Evolutionary conservation across 2,113 vertebrate species (phyloP).

Genomic region (Hippocampus guttulatus): DNA sequence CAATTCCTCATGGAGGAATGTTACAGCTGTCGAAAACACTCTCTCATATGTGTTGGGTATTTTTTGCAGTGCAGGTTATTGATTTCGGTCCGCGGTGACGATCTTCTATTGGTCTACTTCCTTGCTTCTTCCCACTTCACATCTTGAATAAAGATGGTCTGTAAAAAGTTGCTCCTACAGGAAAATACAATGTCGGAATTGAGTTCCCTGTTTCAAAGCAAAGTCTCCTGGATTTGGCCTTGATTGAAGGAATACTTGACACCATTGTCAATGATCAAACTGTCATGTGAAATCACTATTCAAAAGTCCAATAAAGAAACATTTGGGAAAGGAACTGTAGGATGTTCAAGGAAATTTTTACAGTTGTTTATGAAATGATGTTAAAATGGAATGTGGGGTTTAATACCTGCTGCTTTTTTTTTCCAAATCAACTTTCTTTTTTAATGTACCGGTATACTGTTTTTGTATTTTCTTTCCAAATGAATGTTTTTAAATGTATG

Average conservation of each 20-base stretch:
- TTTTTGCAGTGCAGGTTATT: conserved; percentile 44
- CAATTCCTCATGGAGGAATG: conserved; percentile 8
- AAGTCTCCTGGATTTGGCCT: neutral
- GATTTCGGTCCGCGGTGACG: conserved; percentile 30
- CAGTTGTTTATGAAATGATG: no score
- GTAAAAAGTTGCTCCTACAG: conserved; percentile 7
- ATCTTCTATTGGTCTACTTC: conserved; percentile 13
- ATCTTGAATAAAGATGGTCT: conserved; percentile 9
- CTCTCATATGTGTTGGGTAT: conserved; percentile 30
- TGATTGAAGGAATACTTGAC: neutral
- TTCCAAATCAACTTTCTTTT: no score
- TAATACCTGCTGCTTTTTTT: no score
- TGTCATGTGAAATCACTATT: no score
- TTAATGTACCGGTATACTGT: no score
- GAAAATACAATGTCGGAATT: conserved; percentile 5
- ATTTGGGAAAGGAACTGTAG: no score
- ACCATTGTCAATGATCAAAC: no score
- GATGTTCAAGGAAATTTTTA: no score
- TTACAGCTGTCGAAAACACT: conserved; percentile 4
- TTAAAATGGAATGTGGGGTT: no score
- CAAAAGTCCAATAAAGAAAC: no score
- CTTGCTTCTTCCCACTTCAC: conserved; percentile 10
- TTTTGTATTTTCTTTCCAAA: no score
- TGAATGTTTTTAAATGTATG: no score
- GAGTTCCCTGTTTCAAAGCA: neutral